Conservation (phyloP, 1,140 invertebrate genomes). For the Archivesica marissinica region DNA sequence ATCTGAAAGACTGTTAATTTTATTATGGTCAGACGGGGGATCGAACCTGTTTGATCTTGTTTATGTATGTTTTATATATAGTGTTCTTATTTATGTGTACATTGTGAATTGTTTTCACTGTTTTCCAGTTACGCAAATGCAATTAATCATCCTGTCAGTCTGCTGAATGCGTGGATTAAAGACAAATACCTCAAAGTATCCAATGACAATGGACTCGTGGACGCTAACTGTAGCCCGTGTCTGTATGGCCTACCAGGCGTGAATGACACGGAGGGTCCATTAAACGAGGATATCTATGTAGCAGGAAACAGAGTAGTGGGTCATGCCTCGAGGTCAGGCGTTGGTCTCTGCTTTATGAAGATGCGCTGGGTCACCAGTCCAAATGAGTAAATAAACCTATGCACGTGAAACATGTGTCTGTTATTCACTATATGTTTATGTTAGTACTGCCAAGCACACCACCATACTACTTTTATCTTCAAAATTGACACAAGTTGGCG, state of each 20-base stretch:
- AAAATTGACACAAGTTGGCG: no score
- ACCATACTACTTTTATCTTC: no score
- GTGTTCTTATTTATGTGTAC: neutral
- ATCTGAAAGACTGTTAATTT: no score
- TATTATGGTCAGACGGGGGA: no score
- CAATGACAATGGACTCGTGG: neutral
- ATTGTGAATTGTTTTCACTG: neutral
- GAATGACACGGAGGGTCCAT: neutral
- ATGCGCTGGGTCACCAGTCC: no score
- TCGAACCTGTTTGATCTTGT: no score
- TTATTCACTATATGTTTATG: no score
- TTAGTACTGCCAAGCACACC: no score
- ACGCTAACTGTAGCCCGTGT: neutral
- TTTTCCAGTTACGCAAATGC: neutral
- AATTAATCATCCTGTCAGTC: neutral
- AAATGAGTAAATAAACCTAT: no score
- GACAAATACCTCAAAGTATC: neutral
- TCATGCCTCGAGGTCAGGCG: neutral
- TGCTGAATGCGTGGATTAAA: neutral
- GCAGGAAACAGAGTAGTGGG: neutral
- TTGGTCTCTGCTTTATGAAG: neutral
- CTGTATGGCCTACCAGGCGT: neutral
- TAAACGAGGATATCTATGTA: slow-evolving; percentile 15
- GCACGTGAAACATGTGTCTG: no score
- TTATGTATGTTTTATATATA: neutral